Conservation (phyloP, 1,140 invertebrate species). For the Nasonia vitripennis region DNA sequence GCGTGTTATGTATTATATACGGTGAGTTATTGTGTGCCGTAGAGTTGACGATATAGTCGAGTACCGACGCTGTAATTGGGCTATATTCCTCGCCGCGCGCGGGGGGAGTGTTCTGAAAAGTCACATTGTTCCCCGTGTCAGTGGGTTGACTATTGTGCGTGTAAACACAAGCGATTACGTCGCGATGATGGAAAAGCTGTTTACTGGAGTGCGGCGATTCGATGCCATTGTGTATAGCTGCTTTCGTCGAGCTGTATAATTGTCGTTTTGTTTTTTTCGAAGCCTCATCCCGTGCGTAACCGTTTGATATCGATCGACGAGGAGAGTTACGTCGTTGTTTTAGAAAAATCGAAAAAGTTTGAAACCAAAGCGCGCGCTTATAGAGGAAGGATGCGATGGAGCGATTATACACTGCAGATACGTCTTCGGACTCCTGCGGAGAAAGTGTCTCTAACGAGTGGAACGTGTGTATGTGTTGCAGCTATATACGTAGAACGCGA, state of each 20-base stretch:
- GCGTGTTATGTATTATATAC: neutral
- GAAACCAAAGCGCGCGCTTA: too few relatives aligned
- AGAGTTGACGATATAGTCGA: neutral
- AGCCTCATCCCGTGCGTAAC: neutral
- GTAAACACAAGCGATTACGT: neutral
- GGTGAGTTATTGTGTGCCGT: neutral
- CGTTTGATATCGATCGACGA: too few relatives aligned
- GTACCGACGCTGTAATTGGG: neutral
- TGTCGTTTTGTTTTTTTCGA: neutral
- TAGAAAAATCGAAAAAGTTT: too few relatives aligned
- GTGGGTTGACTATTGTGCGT: neutral
- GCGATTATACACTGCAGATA: neutral
- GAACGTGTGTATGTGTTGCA: neutral
- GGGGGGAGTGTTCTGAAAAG: neutral
- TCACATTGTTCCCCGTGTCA: neutral
- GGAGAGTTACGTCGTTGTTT: too few relatives aligned
- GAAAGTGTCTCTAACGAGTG: constrained; percentile 27
- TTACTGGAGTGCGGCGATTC: too few relatives aligned
- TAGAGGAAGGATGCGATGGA: neutral
- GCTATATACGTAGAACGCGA: too few relatives aligned
- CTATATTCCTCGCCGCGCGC: too few relatives aligned
- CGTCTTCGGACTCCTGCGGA: neutral
- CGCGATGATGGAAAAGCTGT: too few relatives aligned
- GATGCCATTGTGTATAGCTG: too few relatives aligned
- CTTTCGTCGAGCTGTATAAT: too few relatives aligned